A percentile compares a stretch with the other conserved stretches of the same genome.
These are phyloP conservation scores for Isurus oxyrinchus DNA, from an alignment of 2,113 vertebrate species.

Conservation along the genomic window DNA sequence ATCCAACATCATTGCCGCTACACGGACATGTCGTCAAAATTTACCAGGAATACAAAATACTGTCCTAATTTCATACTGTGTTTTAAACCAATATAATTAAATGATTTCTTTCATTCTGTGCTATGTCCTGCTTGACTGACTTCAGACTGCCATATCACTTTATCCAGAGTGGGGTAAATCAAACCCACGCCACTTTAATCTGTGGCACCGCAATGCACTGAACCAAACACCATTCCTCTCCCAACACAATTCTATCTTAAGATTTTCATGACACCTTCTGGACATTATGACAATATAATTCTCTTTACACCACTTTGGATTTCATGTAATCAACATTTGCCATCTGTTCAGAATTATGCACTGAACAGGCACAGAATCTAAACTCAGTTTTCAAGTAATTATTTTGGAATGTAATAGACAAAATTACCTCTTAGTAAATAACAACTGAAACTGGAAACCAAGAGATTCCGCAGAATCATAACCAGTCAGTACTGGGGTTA, in stretches of 20 bases:
- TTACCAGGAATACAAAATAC: not conserved
- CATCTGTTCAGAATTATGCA: not conserved
- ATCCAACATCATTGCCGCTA: too few species aligned
- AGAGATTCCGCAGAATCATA: not conserved
- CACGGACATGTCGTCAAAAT: not conserved
- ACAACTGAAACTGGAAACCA: not conserved
- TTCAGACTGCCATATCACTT: not conserved
- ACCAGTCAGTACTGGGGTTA: not conserved
- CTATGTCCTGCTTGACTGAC: not conserved
- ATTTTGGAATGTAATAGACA: not conserved
- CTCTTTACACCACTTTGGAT: not conserved
- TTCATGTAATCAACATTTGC: not conserved
- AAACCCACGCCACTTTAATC: not conserved
- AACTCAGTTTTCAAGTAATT: not conserved
- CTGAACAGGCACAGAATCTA: not conserved
- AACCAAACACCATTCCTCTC: not conserved
- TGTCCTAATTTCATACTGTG: not conserved
- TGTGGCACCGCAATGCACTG: not conserved
- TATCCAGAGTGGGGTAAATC: not conserved
- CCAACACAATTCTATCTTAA: not conserved
- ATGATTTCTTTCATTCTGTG: not conserved
- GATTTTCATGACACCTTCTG: not conserved
- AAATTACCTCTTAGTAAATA: not conserved
- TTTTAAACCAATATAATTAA: not conserved
- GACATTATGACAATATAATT: conserved; percentile 26